Evolutionary conservation across 53 echinoderm and acorn worm genomes (phyloP).

Genomic region (Echinarachnius parma): DNA sequence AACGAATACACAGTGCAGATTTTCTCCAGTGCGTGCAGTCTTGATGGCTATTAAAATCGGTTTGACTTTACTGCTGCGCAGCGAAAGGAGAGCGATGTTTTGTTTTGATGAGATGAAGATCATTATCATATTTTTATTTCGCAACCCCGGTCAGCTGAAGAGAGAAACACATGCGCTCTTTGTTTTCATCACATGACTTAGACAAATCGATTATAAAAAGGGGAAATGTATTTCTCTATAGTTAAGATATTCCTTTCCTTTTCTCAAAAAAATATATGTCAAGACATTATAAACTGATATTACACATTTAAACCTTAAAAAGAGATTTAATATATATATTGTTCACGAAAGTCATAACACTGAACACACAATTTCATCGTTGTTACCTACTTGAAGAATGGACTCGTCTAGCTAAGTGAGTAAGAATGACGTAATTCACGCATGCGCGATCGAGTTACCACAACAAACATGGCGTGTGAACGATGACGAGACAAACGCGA

Average conservation of each 20-base stretch:
- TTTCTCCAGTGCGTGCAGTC: background rate
- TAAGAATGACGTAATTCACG: constrained; percentile 35
- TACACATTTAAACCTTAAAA: too few relatives aligned
- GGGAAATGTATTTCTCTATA: background rate
- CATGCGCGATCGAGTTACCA: constrained; percentile 30
- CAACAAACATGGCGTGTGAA: constrained; percentile 40
- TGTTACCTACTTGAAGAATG: too few relatives aligned
- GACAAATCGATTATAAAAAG: background rate
- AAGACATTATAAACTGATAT: too few relatives aligned
- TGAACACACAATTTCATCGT: too few relatives aligned
- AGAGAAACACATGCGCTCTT: constrained; percentile 28
- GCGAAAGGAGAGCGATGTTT: constrained; percentile 2
- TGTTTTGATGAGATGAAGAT: constrained; percentile 23
- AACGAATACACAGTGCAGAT: background rate
- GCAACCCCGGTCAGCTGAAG: constrained; percentile 1
- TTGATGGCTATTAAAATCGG: too few relatives aligned
- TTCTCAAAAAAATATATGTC: too few relatives aligned
- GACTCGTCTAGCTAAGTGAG: too few relatives aligned
- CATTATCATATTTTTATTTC: constrained; percentile 18
- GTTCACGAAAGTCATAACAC: too few relatives aligned
- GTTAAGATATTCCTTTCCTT: too few relatives aligned
- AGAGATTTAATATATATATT: too few relatives aligned
- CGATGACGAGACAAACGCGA: background rate
- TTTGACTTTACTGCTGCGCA: constrained; percentile 16
- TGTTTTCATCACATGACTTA: constrained; percentile 35